A percentile compares a stretch with the other conserved stretches of the same genome.
phyloP scores from a whole-genome alignment of 2,113 vertebrate species.

The Callospermophilus lateralis region DNA sequence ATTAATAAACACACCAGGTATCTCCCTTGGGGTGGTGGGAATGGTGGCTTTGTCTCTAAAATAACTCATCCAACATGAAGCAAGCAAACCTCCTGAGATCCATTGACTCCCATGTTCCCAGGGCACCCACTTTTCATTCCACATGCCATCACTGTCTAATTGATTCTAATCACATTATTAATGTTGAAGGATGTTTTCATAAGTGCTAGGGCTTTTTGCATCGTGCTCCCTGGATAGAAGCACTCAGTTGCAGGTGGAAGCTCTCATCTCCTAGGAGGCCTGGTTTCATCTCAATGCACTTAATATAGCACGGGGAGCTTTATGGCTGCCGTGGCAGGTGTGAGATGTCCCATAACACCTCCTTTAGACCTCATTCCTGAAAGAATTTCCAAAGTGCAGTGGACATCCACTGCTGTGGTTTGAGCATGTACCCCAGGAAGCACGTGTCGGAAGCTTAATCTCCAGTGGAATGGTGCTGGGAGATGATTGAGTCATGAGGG shows the following conservation, averaged over 20 bases:
- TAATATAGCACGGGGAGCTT: neutral
- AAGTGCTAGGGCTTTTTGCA: constrained; percentile 66
- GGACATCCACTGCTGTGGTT: neutral
- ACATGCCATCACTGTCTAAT: constrained; percentile 73
- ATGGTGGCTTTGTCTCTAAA: constrained; percentile 76
- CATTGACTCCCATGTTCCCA: constrained; percentile 57
- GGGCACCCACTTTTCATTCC: constrained; percentile 56
- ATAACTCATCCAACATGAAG: neutral
- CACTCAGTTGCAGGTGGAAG: constrained; percentile 62
- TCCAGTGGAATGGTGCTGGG: neutral
- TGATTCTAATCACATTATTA: constrained; percentile 81
- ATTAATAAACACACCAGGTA: constrained; percentile 37
- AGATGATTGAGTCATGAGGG: neutral
- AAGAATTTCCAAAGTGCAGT: neutral
- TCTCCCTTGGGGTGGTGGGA: constrained; percentile 75
- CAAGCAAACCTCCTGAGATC: constrained; percentile 73
- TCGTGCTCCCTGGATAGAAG: constrained; percentile 60
- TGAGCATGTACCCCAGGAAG: neutral
- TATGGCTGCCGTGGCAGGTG: neutral
- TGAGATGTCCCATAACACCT: neutral
- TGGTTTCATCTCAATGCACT: constrained; percentile 39
- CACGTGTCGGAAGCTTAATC: neutral
- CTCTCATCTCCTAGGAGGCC: constrained; percentile 61
- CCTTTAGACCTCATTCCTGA: neutral
- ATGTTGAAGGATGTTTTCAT: constrained; percentile 80